Evolutionary conservation across 2,888 invertebrate genomes (phyloP).

Genomic region (Leptinotarsa juncta): DNA sequence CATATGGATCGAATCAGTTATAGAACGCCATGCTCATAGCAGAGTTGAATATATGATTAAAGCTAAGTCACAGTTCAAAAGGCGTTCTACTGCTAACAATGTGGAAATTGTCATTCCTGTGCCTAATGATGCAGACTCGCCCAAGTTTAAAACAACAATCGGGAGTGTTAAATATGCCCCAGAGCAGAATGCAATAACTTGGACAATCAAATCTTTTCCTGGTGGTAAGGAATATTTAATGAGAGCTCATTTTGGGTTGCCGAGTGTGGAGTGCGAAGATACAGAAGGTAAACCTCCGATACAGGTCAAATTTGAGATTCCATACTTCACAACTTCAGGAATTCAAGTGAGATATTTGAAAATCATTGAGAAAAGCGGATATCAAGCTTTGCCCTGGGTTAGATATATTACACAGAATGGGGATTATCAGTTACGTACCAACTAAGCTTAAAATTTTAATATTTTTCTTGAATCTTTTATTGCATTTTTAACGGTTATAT

Average conservation of each 20-base stretch:
- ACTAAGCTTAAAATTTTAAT: conserved; percentile 67
- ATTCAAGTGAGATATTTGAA: conserved; percentile 97
- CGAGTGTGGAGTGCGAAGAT: conserved; percentile 95
- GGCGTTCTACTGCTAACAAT: conserved; percentile 97
- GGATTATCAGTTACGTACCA: conserved; percentile 96
- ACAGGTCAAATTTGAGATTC: conserved; percentile 98
- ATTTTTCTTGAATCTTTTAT: conserved; percentile 18
- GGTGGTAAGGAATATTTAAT: conserved; percentile 98
- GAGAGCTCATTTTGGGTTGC: conserved; percentile 97
- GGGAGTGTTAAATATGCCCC: conserved; percentile 98
- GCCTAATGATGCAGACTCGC: conserved; percentile 97
- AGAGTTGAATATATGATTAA: conserved; percentile 99
- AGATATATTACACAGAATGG: conserved; percentile 99
- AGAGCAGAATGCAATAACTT: conserved; percentile 95
- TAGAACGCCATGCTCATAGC: conserved; percentile 96
- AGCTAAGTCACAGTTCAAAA: conserved; percentile 97
- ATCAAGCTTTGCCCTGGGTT: conserved; percentile 98
- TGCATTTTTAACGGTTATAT: conserved; percentile 21
- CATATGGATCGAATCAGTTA: conserved; percentile 99
- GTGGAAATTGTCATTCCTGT: conserved; percentile 98
- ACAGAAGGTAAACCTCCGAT: conserved; percentile 97
- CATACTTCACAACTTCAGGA: conserved; percentile 98
- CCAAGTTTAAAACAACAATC: conserved; percentile 97
- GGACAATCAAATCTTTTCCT: conserved; percentile 97
- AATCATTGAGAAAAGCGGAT: conserved; percentile 99